A percentile compares a stretch with the other conserved stretches of the same genome.
These are phyloP conservation scores for Petrocephalus sullivani DNA, from an alignment of 2,797 vertebrate genomes.

Conservation along the genomic window DNA sequence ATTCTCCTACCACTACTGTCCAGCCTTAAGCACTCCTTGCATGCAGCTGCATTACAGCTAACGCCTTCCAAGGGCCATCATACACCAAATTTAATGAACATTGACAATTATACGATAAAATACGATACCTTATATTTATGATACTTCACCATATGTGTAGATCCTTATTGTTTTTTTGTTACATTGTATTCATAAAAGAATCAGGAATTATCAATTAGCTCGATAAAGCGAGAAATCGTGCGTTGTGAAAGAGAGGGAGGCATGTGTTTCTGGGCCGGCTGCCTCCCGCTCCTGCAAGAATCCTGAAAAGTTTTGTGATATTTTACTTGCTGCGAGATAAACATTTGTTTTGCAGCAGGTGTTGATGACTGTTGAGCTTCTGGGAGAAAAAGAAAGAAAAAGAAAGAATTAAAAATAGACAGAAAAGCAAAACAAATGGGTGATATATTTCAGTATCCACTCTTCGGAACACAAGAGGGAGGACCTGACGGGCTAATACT, in stretches of 20 bases:
- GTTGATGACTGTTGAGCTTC: background rate
- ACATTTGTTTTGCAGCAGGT: conserved; percentile 1
- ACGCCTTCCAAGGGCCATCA: background rate
- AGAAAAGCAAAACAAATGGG: background rate
- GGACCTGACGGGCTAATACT: background rate
- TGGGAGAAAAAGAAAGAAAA: background rate
- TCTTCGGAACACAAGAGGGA: background rate
- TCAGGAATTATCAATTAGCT: background rate
- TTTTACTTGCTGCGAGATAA: background rate
- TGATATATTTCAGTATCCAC: background rate
- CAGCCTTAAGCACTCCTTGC: background rate
- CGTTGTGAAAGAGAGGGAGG: background rate
- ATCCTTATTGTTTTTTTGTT: background rate
- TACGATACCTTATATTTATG: background rate
- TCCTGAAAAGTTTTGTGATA: background rate
- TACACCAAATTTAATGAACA: background rate
- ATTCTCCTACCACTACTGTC: background rate
- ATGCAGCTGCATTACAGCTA: background rate
- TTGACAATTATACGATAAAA: background rate
- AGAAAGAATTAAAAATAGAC: background rate
- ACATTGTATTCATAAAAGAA: background rate
- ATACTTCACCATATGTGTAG: background rate
- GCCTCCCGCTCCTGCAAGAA: background rate
- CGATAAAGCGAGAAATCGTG: background rate
- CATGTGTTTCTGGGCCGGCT: background rate